Percentiles rank a stretch among this genome's conserved stretches.
Evolutionary conservation across 1,140 invertebrate species (phyloP).

Genomic region (Colletes gigas): DNA sequence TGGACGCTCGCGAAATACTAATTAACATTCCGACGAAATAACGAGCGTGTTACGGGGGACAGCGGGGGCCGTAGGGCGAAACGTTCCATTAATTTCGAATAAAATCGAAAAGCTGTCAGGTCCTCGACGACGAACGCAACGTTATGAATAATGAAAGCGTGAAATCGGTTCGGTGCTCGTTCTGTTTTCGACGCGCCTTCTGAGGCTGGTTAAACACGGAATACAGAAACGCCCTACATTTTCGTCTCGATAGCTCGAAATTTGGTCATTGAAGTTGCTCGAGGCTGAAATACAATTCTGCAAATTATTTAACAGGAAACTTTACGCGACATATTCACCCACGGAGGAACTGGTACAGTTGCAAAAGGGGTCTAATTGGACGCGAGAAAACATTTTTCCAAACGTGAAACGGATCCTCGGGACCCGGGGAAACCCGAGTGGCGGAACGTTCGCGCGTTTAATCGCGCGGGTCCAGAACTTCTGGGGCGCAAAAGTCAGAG

Average conservation of each 20-base stretch:
- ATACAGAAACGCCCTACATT: too few species aligned
- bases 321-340: too few species aligned
- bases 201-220: background rate
- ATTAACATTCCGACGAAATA: conserved; percentile 15
- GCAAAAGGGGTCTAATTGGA: too few species aligned
- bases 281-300: too few species aligned
- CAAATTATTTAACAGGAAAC: too few species aligned
- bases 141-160: background rate
- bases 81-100: background rate
- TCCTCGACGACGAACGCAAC: background rate
- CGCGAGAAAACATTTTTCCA: too few species aligned
- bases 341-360: too few species aligned
- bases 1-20: background rate
- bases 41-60: background rate
- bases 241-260: too few species aligned
- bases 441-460: background rate
- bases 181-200: background rate
- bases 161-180: background rate
- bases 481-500: background rate
- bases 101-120: background rate
- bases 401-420: too few species aligned
- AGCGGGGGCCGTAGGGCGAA: too few species aligned
- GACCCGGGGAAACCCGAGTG: background rate
- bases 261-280: too few species aligned
- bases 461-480: background rate